Evolutionary conservation across 2,797 vertebrate species (phyloP), one percentile per base, ranked within the genome.

Genomic region (Diplodus puntazzo): DNA sequence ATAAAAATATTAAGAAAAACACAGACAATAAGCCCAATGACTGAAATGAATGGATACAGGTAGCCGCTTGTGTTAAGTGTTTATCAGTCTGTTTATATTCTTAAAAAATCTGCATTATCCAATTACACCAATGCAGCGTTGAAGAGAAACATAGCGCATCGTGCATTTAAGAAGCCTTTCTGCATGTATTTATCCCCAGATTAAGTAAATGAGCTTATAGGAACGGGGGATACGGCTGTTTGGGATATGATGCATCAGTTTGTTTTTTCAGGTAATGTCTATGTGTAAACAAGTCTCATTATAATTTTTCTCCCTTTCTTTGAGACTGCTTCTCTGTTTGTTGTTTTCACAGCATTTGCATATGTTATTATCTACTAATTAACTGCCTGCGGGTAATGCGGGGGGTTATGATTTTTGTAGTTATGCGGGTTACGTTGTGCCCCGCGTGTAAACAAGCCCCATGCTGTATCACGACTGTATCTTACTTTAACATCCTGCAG

Each of bases 401-500:
- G 21, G 43, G 27, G 66, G 52, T 53, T 64, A 11, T 52, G 58
- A 52, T 50, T 55, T 55, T 54, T 45, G 2, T 48, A 6, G 11
- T 52, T 60, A 11, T 49, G 46, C 39, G 30, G 61, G 64, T 82
- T 69, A 25, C 72, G 16, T 50, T 65, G 14, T 20, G 58, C 54
- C 63, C 43, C 11, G 2, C 17, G 55, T 81, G 69, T 60, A 86
- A 84, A 85, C 72, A 73, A 75, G 30, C 54, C 48, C 79, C 20
- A 2, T 6, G 4, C 54, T 79, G 79, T 62, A 65, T 89, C 66
- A 55, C 10, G 25, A 21, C 50, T 63, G 34, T 69, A 6, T 87
- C 69, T 79, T 87, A 71, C 69, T 83, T 76, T 71, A 72, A 64
- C 77, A 55, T 82, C 79, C 68, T 34, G 61, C 4, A 77, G 75